Evolutionary conservation across 2,797 vertebrate genomes (phyloP).

Genomic region (Ctenosaura bakeri): DNA sequence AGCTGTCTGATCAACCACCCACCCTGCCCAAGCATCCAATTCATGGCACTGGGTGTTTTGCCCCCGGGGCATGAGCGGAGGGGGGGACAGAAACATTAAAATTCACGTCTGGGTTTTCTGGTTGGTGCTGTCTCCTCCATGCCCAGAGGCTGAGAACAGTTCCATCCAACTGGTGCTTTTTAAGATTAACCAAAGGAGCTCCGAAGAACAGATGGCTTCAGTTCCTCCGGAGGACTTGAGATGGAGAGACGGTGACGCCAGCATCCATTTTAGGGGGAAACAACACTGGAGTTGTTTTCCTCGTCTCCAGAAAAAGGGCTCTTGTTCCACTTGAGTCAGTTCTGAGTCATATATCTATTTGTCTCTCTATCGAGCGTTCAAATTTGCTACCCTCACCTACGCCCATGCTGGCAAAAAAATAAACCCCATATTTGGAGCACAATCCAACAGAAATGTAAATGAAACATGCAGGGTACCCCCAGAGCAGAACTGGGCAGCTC

Average conservation of each 20-base stretch:
- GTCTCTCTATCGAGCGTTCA: background rate
- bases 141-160: background rate
- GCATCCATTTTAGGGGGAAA: background rate
- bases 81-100: too few species aligned
- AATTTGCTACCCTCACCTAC: background rate
- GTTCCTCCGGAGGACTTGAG: background rate
- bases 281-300: constrained; percentile 8
- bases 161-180: constrained; percentile 1
- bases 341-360: background rate
- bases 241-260: background rate
- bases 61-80: too few species aligned
- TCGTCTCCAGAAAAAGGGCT: constrained; percentile 8
- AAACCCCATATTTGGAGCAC: too few species aligned
- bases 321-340: constrained; percentile 1
- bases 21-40: too few species aligned
- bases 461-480: too few species aligned
- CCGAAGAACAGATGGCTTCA: constrained; percentile 10
- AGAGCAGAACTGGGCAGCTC: too few species aligned
- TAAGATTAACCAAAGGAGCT: background rate
- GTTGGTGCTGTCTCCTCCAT: background rate
- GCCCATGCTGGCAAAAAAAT: too few species aligned
- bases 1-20: too few species aligned
- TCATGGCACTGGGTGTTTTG: too few species aligned
- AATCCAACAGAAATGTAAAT: too few species aligned
- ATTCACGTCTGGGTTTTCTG: background rate